Evolutionary conservation across 2,113 vertebrate genomes (phyloP).

Genomic region (Ptychochromis oligacanthus): DNA sequence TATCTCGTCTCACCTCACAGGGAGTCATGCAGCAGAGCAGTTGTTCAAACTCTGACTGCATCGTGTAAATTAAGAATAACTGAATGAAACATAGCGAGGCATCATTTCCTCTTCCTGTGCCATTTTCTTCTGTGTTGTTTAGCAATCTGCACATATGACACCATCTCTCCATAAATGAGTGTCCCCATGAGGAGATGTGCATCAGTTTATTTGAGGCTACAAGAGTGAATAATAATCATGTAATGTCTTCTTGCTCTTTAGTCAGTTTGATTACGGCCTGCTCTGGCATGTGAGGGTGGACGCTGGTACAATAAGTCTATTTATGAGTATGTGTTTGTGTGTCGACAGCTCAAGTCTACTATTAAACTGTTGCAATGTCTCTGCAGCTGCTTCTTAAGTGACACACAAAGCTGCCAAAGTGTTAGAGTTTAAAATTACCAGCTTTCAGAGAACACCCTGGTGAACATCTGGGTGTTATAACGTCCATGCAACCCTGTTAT

Average conservation of each 20-base stretch:
- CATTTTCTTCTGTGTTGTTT: background rate
- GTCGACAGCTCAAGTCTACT: slow-evolving; percentile 5
- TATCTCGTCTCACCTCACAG: background rate
- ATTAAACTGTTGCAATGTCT: slow-evolving; percentile 14
- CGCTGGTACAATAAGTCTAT: background rate
- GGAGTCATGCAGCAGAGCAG: slow-evolving; percentile 16
- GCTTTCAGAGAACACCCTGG: fast-evolving
- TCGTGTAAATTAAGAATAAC: slow-evolving; percentile 1
- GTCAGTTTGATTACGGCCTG: background rate
- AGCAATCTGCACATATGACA: background rate
- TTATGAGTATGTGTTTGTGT: background rate
- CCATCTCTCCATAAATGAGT: background rate
- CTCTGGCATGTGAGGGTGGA: background rate
- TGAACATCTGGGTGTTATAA: background rate
- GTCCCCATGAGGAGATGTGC: background rate
- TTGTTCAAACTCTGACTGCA: slow-evolving; percentile 25
- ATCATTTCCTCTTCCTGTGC: slow-evolving; percentile 39
- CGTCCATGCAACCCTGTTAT: background rate
- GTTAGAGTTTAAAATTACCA: background rate
- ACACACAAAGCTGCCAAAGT: background rate
- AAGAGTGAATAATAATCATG: slow-evolving; percentile 12
- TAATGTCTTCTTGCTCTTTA: background rate
- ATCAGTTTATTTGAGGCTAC: slow-evolving; percentile 1
- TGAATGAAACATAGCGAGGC: background rate
- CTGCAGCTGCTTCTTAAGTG: background rate